These are phyloP conservation scores for Cercopithecus mona DNA, from an alignment of 2,113 vertebrate genomes.

Conservation along the genomic window DNA sequence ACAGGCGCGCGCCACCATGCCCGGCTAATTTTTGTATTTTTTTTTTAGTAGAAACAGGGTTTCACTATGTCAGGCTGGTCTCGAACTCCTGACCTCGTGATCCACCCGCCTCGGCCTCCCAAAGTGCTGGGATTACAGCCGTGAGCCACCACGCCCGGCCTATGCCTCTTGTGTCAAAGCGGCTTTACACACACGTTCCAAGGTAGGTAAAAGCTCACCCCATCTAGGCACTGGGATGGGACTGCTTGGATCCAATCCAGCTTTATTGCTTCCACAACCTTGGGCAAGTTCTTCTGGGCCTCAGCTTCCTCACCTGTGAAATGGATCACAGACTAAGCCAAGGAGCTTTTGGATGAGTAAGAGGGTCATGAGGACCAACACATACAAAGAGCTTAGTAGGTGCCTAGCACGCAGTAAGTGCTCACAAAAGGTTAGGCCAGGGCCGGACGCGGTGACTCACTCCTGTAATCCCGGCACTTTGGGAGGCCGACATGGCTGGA, in stretches of 20 bases:
- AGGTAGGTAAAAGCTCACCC: background rate
- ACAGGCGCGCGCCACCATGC: too few species aligned
- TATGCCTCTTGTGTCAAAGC: background rate
- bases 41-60: too few species aligned
- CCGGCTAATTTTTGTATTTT: too few species aligned
- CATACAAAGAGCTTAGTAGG: background rate
- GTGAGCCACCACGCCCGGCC: too few species aligned
- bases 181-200: background rate
- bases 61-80: too few species aligned
- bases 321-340: background rate
- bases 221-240: background rate
- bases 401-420: background rate
- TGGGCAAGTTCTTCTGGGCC: background rate
- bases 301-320: background rate
- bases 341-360: background rate
- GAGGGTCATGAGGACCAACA: background rate
- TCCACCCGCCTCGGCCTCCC: too few species aligned
- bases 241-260: background rate
- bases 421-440: background rate
- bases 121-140: too few species aligned
- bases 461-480: background rate
- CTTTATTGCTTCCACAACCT: background rate
- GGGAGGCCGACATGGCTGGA: background rate
- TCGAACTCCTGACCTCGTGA: too few species aligned
- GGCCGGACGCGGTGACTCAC: background rate